Evolutionary conservation across 2,113 vertebrate species (phyloP), one percentile per base, ranked within the genome.

Genomic region (Corythoichthys haematopterus): DNA sequence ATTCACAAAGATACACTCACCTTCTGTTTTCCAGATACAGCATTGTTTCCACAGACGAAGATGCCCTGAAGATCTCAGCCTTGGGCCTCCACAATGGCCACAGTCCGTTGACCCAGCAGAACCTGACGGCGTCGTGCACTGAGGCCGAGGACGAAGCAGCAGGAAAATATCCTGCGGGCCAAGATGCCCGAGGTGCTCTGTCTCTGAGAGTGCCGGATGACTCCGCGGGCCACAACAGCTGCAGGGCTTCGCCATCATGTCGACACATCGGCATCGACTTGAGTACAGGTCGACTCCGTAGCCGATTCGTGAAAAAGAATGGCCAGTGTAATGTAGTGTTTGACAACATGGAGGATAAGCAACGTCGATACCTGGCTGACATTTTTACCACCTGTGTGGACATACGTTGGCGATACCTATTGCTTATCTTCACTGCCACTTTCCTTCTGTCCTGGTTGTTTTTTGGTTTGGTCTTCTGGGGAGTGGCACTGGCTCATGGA

Each of bases 361-460:
- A 93, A 0, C 91, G 93, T 65, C 93, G 95, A 72, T 98, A 98
- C 90, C 91, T 97, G 90, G 95, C 95, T 0, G 95, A 97, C 76
- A 97, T 98, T 84, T 98, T 98, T 88, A 97, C 96, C 71, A 98
- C 96, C 13, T 98, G 96, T 8, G 95, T 98, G 88, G 95, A 98
- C 91, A 97, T 94, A 0, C 95, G 95, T 81, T 98, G 95, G 96
- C 89, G 95, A 46, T 96, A 97, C 86, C 91, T 98, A 91, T 88
- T 98, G 48, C 91, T 95, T 82, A 94, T 97, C 80, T 98, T 98
- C 76, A 95, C 94, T 0, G 93, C 93, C 0, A 91, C 95, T 60
- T 98, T 98, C 87, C 90, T 98, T 12, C 87, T 91, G 47, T 98
- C 95, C 51, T 98, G 96, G 95, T 88, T 98, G 55, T 91, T 96